Percentiles rank a stretch among this genome's conserved stretches.
Conservation (phyloP, 2,113 vertebrate species). For the Aegithalos caudatus region DNA sequence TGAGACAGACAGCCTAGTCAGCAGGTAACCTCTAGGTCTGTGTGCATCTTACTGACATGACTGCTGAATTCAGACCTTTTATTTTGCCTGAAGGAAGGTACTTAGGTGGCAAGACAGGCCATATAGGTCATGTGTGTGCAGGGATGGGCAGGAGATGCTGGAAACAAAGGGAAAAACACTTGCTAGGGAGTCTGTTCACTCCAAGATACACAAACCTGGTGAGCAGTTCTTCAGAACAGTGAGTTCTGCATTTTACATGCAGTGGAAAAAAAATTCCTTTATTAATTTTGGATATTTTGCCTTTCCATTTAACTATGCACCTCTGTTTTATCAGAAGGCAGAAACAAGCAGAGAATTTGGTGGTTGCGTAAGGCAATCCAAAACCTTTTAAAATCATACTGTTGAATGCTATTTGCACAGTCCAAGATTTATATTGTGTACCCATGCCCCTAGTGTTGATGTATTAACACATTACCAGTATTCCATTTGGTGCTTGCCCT, state of each 20-base stretch:
- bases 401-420: background rate
- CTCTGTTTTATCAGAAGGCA: background rate
- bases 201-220: background rate
- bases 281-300: background rate
- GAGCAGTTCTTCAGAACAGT: background rate
- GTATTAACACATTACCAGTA: background rate
- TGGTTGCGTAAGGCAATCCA: background rate
- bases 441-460: background rate
- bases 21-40: background rate
- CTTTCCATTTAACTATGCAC: background rate
- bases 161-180: background rate
- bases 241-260: background rate
- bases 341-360: background rate
- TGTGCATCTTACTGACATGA: background rate
- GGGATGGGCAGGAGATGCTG: background rate
- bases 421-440: background rate
- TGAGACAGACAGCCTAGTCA: background rate
- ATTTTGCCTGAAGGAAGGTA: background rate
- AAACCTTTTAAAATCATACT: background rate
- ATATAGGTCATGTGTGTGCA: background rate
- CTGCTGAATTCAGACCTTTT: background rate
- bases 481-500: background rate
- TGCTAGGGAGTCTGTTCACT: background rate
- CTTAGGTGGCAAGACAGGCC: fast-evolving
- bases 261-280: background rate